A percentile compares a stretch with the other conserved stretches of the same genome.
Evolutionary conservation across 2,113 vertebrate genomes (phyloP).

Genomic region (Apteryx mantelli): DNA sequence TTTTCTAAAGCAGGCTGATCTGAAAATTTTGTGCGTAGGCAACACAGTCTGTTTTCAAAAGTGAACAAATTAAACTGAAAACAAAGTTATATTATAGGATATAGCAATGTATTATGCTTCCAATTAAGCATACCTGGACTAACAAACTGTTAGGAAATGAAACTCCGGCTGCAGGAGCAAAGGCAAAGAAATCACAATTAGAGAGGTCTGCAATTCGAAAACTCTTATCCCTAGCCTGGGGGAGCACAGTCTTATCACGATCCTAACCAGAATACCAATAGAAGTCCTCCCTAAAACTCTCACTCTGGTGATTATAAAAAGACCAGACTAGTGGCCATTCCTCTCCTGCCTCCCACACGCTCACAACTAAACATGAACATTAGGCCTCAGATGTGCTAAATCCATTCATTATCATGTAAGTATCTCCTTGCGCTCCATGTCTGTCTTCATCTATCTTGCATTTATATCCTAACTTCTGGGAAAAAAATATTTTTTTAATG

Average conservation of each 20-base stretch:
- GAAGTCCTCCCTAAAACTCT: not conserved
- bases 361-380: not conserved
- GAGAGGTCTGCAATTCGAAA: not conserved
- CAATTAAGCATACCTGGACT: not conserved
- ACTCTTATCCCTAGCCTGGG: not conserved
- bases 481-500: not conserved
- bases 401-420: not conserved
- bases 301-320: not conserved
- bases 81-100: not conserved
- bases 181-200: not conserved
- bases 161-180: not conserved
- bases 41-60: not conserved
- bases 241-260: not conserved
- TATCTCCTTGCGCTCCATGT: not conserved
- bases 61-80: not conserved
- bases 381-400: not conserved
- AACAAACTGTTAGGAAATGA: not conserved
- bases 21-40: not conserved
- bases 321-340: not conserved
- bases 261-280: not conserved
- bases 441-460: not conserved
- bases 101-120: not conserved
- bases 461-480: not conserved
- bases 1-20: not conserved
- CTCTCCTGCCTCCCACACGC: not conserved